Evolutionary conservation across 2,113 vertebrate species (phyloP).

Genomic region (Lepus americanus): DNA sequence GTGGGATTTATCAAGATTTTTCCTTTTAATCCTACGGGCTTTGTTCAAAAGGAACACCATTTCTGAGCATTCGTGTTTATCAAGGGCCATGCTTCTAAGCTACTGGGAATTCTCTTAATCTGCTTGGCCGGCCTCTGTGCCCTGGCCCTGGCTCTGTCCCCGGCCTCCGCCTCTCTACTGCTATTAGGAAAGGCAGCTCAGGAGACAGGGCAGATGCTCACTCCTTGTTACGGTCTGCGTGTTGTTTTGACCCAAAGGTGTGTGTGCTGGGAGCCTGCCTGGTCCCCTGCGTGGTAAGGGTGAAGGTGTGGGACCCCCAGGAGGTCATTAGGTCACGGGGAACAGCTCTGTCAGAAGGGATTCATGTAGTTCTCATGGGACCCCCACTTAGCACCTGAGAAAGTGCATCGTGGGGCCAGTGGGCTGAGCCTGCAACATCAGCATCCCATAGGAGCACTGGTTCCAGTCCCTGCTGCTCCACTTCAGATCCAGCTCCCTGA

Average conservation of each 20-base stretch:
- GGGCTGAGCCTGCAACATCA: no score
- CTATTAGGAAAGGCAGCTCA: not conserved
- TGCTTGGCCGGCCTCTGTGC: not conserved
- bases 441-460: no score
- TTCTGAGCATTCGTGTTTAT: slow-evolving; percentile 71
- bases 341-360: not conserved
- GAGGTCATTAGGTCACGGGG: not conserved
- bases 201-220: not conserved
- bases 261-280: not conserved
- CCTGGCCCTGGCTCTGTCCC: not conserved
- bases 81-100: slow-evolving; percentile 62
- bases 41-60: slow-evolving; percentile 69
- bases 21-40: slow-evolving; percentile 73
- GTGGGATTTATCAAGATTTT: slow-evolving; percentile 77
- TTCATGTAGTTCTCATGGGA: no score
- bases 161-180: no score
- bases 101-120: slow-evolving; percentile 55
- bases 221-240: not conserved
- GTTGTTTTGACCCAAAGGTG: not conserved
- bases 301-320: not conserved
- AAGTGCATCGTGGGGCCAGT: no score
- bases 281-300: not conserved
- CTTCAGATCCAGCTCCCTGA: no score
- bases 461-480: no score
- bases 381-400: not conserved